phyloP scores from a whole-genome alignment of 2,113 vertebrate species.

The Eira barbara region DNA sequence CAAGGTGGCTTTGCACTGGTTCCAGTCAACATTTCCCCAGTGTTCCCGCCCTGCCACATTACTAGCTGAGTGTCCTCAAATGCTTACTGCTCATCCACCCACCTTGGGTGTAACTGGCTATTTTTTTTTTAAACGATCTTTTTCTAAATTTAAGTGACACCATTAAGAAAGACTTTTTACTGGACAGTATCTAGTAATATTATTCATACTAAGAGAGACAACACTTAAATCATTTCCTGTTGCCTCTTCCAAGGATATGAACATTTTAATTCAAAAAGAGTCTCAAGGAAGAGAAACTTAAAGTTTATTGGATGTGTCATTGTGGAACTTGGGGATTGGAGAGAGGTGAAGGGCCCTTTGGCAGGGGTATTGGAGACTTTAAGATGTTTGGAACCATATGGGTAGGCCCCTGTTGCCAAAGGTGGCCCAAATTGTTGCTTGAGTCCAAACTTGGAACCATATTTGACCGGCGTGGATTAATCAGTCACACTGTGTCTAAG shows the following conservation, averaged over 20 bases:
- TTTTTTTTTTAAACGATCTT: background rate
- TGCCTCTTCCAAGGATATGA: background rate
- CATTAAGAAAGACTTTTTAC: constrained; percentile 29
- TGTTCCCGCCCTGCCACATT: background rate
- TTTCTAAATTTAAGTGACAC: constrained; percentile 32
- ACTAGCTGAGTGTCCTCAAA: background rate
- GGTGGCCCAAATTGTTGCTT: background rate
- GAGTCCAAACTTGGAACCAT: background rate
- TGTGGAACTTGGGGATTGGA: background rate
- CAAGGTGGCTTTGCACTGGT: background rate
- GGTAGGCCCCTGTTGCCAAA: background rate
- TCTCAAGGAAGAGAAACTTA: background rate
- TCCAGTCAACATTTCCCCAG: background rate
- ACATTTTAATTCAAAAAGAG: constrained; percentile 17
- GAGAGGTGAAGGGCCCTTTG: background rate
- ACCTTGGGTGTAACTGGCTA: background rate
- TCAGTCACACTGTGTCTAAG: background rate
- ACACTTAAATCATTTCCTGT: constrained; percentile 37
- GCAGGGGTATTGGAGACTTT: background rate
- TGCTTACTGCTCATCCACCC: background rate
- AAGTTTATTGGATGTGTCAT: background rate
- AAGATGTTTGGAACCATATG: background rate
- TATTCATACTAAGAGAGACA: background rate
- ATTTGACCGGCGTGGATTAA: background rate
- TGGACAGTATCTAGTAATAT: background rate